A percentile compares a stretch with the other conserved stretches of the same genome.
Conservation (phyloP, 2,113 vertebrate genomes). For the Oophaga pumilio region DNA sequence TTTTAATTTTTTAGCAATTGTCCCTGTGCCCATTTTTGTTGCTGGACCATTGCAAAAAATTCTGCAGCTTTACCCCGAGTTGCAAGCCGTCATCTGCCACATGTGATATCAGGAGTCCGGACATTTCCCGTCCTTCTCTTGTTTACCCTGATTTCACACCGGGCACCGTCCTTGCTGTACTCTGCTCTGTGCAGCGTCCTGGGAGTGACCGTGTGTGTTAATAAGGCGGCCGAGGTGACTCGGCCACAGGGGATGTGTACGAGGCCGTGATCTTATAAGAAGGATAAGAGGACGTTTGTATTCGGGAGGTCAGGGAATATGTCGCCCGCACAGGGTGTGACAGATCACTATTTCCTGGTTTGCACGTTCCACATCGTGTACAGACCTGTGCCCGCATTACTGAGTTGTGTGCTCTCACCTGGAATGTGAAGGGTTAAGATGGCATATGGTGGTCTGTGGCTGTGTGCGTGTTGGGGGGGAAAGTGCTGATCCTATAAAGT, state of each 20-base stretch:
- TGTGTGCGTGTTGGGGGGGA: neutral
- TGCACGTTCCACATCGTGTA: slow-evolving; percentile 25
- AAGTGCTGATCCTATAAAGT: slow-evolving; percentile 4
- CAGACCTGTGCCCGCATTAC: neutral
- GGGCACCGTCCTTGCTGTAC: too few relatives aligned
- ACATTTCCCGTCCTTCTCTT: too few relatives aligned
- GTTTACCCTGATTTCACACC: too few relatives aligned
- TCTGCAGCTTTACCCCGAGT: too few relatives aligned
- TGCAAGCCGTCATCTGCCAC: too few relatives aligned
- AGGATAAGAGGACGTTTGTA: neutral
- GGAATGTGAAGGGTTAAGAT: neutral
- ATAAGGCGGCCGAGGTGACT: neutral
- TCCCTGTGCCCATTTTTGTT: too few relatives aligned
- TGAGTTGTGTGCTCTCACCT: too few relatives aligned
- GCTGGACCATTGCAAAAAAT: too few relatives aligned
- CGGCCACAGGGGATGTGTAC: neutral
- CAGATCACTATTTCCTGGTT: slow-evolving; percentile 16
- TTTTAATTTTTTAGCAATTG: too few relatives aligned
- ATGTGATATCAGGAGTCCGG: too few relatives aligned
- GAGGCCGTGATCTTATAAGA: neutral
- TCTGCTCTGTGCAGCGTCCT: neutral
- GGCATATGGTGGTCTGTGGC: neutral
- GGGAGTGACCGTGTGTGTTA: neutral
- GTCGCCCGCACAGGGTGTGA: neutral
- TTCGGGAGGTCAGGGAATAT: neutral